A percentile compares a stretch with the other conserved stretches of the same genome.
Evolutionary conservation across 2,797 vertebrate genomes (phyloP).

Genomic region (Poecile montanus): DNA sequence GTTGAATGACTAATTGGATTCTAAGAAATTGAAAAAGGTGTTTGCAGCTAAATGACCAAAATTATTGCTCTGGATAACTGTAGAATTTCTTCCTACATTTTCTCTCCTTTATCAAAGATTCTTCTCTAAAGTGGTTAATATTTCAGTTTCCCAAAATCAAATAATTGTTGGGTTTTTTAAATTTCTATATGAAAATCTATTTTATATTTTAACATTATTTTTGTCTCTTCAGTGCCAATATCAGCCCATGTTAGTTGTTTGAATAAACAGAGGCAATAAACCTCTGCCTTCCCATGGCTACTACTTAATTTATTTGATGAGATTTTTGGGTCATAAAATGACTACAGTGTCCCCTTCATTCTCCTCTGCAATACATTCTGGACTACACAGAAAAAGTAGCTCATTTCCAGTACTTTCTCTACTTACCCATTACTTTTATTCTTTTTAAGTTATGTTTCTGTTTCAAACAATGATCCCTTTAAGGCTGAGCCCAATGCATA

Average conservation of each 20-base stretch:
- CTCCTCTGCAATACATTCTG: background rate
- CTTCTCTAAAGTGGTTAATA: background rate
- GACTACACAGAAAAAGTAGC: background rate
- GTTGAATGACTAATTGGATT: background rate
- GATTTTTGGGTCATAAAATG: background rate
- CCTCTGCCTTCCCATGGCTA: background rate
- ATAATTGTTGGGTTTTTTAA: background rate
- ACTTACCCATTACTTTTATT: conserved; percentile 17
- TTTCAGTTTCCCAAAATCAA: background rate
- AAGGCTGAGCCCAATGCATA: background rate
- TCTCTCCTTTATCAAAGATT: background rate
- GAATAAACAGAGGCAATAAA: background rate
- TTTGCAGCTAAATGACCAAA: background rate
- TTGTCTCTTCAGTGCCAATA: background rate
- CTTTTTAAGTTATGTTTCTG: background rate
- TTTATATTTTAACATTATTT: background rate
- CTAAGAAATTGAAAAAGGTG: background rate
- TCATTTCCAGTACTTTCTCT: background rate
- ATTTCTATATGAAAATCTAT: background rate
- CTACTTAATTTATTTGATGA: background rate
- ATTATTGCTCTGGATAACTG: background rate
- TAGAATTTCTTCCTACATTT: background rate
- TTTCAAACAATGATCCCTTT: conserved; percentile 1
- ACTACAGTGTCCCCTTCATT: background rate
- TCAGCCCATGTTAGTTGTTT: background rate